Evolutionary conservation across 2,113 vertebrate species (phyloP).

Genomic region (Apistogramma diplotaenia): DNA sequence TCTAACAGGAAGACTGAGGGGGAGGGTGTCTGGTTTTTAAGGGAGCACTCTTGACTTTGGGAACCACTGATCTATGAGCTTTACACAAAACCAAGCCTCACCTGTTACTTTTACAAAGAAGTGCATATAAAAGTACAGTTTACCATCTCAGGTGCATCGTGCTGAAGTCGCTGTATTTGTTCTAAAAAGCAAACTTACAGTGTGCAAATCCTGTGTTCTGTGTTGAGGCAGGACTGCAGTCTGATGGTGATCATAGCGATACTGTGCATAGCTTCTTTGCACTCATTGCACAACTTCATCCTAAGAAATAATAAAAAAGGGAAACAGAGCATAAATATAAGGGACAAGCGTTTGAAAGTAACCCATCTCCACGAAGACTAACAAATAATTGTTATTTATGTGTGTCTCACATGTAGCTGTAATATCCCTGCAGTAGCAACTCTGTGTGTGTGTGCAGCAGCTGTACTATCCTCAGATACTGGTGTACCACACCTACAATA

Average conservation of each 20-base stretch:
- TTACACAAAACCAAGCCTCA: background rate
- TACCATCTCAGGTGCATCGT: background rate
- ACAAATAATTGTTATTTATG: background rate
- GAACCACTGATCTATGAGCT: no score
- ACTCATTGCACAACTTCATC: conserved; percentile 74
- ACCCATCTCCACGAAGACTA: background rate
- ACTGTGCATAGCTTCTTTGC: conserved; percentile 73
- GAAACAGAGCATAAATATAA: background rate
- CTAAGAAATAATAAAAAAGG: conserved; percentile 60
- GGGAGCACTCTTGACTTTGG: no score
- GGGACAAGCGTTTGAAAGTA: background rate
- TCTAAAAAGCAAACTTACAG: conserved; percentile 73
- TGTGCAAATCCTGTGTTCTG: conserved; percentile 56
- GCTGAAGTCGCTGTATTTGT: background rate
- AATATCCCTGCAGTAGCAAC: conserved; percentile 82
- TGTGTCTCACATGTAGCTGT: conserved; percentile 84
- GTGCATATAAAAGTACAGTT: background rate
- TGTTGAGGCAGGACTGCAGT: conserved; percentile 75
- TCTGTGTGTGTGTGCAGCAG: conserved; percentile 76
- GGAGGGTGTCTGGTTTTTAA: no score
- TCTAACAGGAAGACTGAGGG: no score
- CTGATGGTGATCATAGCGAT: conserved; percentile 71
- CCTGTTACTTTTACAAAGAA: background rate
- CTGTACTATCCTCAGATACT: conserved; percentile 79
- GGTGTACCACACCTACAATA: conserved; percentile 80